Evolutionary conservation across 2,797 vertebrate genomes (phyloP).

Genomic region (Trematomus bernacchii): DNA sequence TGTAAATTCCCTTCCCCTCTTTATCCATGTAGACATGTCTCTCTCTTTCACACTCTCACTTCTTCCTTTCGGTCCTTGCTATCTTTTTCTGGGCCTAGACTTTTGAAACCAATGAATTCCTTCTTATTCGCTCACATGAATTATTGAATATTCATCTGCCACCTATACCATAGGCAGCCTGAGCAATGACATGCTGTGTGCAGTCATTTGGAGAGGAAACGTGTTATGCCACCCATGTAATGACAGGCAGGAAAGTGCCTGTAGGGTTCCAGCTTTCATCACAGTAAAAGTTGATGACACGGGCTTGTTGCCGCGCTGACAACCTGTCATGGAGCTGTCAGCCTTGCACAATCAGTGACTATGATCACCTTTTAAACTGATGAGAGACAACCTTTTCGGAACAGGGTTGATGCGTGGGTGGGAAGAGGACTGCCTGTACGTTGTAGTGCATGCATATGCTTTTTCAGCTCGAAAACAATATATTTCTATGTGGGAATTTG

Average conservation of each 20-base stretch:
- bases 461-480: not conserved
- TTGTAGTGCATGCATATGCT: constrained; percentile 9
- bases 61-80: constrained; percentile 27
- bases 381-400: constrained; percentile 59
- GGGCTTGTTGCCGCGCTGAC: constrained; percentile 75
- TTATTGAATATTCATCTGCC: constrained; percentile 74
- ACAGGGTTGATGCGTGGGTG: constrained; percentile 38
- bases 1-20: constrained; percentile 20
- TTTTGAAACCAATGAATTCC: constrained; percentile 47
- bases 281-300: constrained; percentile 71
- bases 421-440: not conserved
- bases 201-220: constrained; percentile 34
- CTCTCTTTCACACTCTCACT: constrained; percentile 16
- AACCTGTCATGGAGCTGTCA: constrained; percentile 75
- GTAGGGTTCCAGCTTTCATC: constrained; percentile 75
- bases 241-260: constrained; percentile 65
- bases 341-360: constrained; percentile 60
- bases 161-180: constrained; percentile 8
- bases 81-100: constrained; percentile 39
- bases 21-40: constrained; percentile 28
- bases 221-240: constrained; percentile 46
- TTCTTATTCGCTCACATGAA: constrained; percentile 61
- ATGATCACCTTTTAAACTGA: constrained; percentile 78
- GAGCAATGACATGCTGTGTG: constrained; percentile 24
- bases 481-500: not conserved